These are phyloP conservation scores for Eulemur mongoz DNA, from an alignment of 2,797 vertebrate species.

Conservation along the genomic window DNA sequence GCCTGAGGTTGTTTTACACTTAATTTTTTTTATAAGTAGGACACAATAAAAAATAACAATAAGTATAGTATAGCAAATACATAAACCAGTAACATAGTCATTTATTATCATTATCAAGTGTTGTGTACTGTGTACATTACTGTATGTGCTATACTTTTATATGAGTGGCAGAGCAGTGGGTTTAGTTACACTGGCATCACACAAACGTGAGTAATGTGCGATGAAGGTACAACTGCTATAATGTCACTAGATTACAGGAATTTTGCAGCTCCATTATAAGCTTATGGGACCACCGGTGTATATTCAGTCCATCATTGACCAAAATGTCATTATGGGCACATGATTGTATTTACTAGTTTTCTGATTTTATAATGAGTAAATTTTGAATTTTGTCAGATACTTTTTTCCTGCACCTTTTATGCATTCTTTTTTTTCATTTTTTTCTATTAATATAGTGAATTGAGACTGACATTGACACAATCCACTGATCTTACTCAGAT, in stretches of 20 bases:
- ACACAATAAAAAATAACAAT: neutral
- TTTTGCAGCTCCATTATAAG: neutral
- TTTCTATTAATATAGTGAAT: neutral
- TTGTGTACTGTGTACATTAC: neutral
- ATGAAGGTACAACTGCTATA: neutral
- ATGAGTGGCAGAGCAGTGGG: neutral
- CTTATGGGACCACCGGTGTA: neutral
- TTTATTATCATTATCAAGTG: neutral
- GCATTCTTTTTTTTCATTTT: neutral
- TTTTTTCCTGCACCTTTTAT: neutral
- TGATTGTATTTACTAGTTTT: neutral
- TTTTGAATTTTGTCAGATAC: neutral
- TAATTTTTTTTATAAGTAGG: neutral
- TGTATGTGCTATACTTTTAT: neutral
- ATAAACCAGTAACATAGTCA: neutral
- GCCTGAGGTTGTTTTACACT: neutral
- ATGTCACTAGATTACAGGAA: neutral
- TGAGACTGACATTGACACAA: neutral
- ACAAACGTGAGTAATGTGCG: neutral
- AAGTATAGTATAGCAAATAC: neutral
- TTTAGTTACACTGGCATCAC: neutral
- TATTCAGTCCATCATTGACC: neutral
- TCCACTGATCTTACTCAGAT: neutral
- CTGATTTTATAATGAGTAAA: neutral
- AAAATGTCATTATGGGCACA: neutral